A percentile compares a stretch with the other conserved stretches of the same genome.
Evolutionary conservation across 2,888 invertebrate species (phyloP).

Genomic region (Drosophila robusta): DNA sequence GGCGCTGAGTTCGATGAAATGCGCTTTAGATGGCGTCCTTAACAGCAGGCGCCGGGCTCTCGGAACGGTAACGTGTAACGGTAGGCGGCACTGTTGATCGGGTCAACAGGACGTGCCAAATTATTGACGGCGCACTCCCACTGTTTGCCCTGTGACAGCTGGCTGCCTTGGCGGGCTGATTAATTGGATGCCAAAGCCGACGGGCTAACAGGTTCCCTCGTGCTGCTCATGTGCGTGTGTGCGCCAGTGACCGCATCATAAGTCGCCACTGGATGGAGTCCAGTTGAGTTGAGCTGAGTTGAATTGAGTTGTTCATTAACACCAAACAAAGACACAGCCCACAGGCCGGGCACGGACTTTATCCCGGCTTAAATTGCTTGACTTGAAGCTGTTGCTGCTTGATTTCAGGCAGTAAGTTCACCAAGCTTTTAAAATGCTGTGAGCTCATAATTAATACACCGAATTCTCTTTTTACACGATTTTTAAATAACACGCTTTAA

Average conservation of each 20-base stretch:
- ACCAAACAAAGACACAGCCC: conserved; percentile 31
- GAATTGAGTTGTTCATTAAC: conserved; percentile 53
- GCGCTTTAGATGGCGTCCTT: conserved; percentile 66
- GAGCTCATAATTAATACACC: no score
- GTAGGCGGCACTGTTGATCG: no score
- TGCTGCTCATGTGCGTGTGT: neutral
- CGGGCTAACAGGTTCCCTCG: conserved; percentile 28
- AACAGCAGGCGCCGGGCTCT: conserved; percentile 42
- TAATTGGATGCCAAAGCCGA: conserved; percentile 70
- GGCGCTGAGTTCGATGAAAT: conserved; percentile 79
- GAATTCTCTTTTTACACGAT: no score
- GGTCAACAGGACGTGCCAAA: conserved; percentile 69
- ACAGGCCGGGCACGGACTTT: conserved; percentile 13
- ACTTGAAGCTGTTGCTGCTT: no score
- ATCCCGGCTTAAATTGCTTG: conserved; percentile 23
- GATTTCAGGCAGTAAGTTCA: no score
- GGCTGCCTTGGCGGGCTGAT: conserved; percentile 54
- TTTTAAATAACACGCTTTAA: no score
- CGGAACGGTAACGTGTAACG: no score
- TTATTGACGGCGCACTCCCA: conserved; percentile 69
- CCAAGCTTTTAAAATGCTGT: no score
- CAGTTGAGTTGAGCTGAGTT: conserved; percentile 32
- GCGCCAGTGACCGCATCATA: conserved; percentile 51
- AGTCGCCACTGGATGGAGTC: conserved; percentile 47
- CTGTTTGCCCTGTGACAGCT: conserved; percentile 26